These are phyloP conservation scores for Timema podura DNA, from an alignment of 2,888 invertebrate genomes.

Conservation along the genomic window DNA sequence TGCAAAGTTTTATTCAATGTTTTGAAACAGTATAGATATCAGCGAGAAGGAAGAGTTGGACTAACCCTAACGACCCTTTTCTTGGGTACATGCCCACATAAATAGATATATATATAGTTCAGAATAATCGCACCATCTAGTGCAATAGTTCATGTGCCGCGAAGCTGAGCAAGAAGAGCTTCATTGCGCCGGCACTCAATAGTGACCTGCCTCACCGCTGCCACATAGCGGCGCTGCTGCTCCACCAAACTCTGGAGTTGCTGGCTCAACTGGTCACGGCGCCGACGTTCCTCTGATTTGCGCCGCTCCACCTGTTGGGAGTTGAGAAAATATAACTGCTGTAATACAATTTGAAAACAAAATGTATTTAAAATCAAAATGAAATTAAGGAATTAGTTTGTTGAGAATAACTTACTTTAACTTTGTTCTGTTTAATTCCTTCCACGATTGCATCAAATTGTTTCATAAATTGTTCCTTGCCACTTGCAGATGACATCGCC, in stretches of 20 bases:
- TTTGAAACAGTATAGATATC: too few relatives aligned
- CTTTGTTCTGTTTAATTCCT: constrained; percentile 80
- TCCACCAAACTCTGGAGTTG: constrained; percentile 58
- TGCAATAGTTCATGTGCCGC: constrained; percentile 17
- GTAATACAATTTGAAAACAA: too few relatives aligned
- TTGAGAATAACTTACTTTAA: constrained; percentile 55
- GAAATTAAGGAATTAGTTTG: background rate
- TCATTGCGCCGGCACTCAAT: constrained; percentile 71
- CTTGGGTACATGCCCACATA: too few relatives aligned
- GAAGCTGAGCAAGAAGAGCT: constrained; percentile 47
- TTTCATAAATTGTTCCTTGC: constrained; percentile 83
- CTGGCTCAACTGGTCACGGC: constrained; percentile 61
- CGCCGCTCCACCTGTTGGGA: constrained; percentile 50
- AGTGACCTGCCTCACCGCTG: constrained; percentile 70
- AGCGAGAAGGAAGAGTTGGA: too few relatives aligned
- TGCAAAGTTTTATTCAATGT: too few relatives aligned
- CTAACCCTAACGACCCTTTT: too few relatives aligned
- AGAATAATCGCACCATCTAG: too few relatives aligned
- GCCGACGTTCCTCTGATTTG: constrained; percentile 62
- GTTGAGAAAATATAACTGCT: too few relatives aligned
- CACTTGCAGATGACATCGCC: constrained; percentile 75
- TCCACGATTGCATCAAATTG: constrained; percentile 89
- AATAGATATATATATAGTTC: too few relatives aligned
- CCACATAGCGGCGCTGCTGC: constrained; percentile 70
- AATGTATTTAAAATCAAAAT: constrained; percentile 10